Evolutionary conservation across 2,888 invertebrate genomes (phyloP), one percentile per base, ranked within the genome.

Genomic region (Crepidodera aurea): DNA sequence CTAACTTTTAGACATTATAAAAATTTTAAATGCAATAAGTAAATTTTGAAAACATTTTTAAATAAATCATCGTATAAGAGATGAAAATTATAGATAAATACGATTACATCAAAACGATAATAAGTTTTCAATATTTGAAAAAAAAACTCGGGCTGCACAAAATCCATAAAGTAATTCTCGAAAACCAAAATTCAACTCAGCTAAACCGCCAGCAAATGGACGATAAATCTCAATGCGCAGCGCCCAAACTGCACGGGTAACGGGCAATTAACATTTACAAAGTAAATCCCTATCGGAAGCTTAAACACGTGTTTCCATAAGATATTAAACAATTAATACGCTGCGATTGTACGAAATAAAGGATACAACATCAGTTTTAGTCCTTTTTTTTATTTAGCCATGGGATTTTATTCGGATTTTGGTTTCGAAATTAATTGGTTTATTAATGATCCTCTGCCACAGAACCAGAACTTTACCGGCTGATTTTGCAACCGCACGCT

Each of bases 301-400:
- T 77, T 73, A 76, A 79, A 79, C 80, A 79, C 79, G 78, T 79
- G 79, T 78, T 44, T 78, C 71, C 77, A 71, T 70, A 79, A 79
- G 79, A 80, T 80, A 80, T 80, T 79, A 79, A 79, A 78, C 79
- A 78, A 79, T 79, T 79, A 80, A 79, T 79, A 76, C 75, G 68
- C 73, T 63, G 60, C 67, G 67, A 62, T 62, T 64, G 61, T 59
- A 55, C 58, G 22, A 62, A 51, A 68, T 69, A 70, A 68, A 68
- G 69, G 70, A 71, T 62, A 53, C 65, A 64, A 60, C 66, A 64
- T 67, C 66, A 66, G 71, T 70, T 73, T 74, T 70, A 70, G 69
- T 69, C 67, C 67, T 75, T 76, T 75, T 75, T 75, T 75, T 76
- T 75, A 75, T 76, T 73, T 71, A 66, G 71, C 71, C 69, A 73